Conservation (phyloP, 2,888 invertebrate genomes). For the Ceramica pisi region DNA sequence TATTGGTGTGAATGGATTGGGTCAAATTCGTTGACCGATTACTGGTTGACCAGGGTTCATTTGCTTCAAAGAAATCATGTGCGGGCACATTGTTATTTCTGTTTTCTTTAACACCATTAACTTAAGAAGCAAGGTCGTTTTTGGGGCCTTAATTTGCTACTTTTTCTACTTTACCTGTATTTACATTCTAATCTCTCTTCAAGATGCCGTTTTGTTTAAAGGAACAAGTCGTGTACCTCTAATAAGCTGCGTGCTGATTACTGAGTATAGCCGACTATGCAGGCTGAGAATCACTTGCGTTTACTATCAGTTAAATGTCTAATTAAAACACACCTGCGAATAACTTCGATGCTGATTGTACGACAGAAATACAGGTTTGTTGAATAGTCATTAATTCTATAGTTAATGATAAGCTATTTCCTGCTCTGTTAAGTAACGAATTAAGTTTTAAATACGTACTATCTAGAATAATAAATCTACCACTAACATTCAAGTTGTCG, state of each 20-base stretch:
- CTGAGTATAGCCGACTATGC: constrained; percentile 22
- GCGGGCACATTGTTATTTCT: constrained; percentile 14
- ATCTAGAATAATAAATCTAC: constrained; percentile 8
- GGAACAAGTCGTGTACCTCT: constrained; percentile 40
- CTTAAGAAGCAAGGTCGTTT: neutral
- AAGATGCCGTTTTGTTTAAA: constrained; percentile 29
- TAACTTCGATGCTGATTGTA: constrained; percentile 18
- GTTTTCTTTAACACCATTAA: neutral
- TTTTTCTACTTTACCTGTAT: neutral
- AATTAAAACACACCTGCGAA: constrained; percentile 51
- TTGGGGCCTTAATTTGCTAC: neutral
- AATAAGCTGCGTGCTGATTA: constrained; percentile 34
- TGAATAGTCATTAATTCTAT: constrained; percentile 26
- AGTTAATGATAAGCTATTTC: constrained; percentile 10
- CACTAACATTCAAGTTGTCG: neutral
- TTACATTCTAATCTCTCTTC: neutral
- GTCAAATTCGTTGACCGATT: constrained; percentile 21
- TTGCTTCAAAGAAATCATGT: constrained; percentile 21
- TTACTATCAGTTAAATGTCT: constrained; percentile 25
- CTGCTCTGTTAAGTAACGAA: constrained; percentile 24
- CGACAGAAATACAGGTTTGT: constrained; percentile 18
- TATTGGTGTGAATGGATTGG: constrained; percentile 27
- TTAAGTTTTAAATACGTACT: constrained; percentile 7
- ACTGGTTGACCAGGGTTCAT: constrained; percentile 36
- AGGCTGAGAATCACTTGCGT: constrained; percentile 29